phyloP scores from a whole-genome alignment of 1,140 invertebrate species.

The Acromyrmex heyeri region DNA sequence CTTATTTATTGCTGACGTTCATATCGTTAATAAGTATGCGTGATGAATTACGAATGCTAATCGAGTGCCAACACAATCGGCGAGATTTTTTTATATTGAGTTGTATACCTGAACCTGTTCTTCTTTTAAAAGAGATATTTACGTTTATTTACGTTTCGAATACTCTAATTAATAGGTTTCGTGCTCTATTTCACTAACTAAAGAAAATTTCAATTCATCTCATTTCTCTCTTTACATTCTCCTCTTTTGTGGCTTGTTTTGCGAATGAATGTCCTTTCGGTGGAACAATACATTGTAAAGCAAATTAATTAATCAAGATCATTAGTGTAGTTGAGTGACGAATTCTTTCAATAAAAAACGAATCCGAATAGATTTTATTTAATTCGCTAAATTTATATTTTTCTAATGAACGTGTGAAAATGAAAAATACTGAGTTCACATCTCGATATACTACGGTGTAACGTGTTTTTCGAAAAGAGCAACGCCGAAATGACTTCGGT shows the following conservation, averaged over 20 bases:
- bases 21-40: background rate
- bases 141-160: background rate
- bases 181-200: background rate
- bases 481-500: slow-evolving; percentile 19
- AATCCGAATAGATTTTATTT: background rate
- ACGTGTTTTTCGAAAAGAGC: slow-evolving; percentile 45
- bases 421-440: background rate
- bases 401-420: background rate
- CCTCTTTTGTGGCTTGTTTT: background rate
- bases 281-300: background rate
- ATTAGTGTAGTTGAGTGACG: background rate
- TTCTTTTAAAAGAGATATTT: background rate
- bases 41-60: background rate
- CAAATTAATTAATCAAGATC: background rate
- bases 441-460: background rate
- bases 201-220: background rate
- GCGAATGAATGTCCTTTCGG: too few species aligned
- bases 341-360: background rate
- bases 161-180: background rate
- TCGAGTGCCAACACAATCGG: background rate
- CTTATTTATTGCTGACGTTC: background rate
- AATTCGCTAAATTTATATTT: background rate
- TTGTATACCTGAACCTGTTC: too few species aligned
- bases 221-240: background rate
- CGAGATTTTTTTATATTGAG: background rate